These are phyloP conservation scores for Pollachius pollachius DNA, from an alignment of 2,113 vertebrate species.

Conservation along the genomic window DNA sequence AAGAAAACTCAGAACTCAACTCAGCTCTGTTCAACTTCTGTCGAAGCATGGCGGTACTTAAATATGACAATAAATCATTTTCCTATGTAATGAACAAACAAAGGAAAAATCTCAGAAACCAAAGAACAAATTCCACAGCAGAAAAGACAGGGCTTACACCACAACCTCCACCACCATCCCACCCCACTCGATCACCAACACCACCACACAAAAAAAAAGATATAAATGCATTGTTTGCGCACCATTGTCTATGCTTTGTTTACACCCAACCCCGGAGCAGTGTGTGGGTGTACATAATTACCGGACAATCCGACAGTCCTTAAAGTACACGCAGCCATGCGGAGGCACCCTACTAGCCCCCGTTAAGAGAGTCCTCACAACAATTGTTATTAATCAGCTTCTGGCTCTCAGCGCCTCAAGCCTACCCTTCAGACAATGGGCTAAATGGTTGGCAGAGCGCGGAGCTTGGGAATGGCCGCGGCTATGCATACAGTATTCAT, in stretches of 20 bases:
- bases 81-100: no score
- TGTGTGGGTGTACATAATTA: conserved; percentile 43
- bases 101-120: no score
- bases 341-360: conserved; percentile 25
- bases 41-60: no score
- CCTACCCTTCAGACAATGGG: conserved; percentile 25
- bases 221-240: neutral
- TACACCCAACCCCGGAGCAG: conserved; percentile 9
- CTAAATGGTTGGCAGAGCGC: conserved; percentile 24
- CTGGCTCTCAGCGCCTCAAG: conserved; percentile 21
- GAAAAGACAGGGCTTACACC: no score
- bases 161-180: no score
- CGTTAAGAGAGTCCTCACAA: conserved; percentile 23
- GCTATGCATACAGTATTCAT: conserved; percentile 48
- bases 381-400: conserved; percentile 48
- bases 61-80: no score
- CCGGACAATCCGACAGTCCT: conserved; percentile 42
- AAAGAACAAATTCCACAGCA: no score
- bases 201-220: no score
- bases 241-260: neutral
- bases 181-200: no score
- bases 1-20: no score
- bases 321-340: conserved; percentile 27
- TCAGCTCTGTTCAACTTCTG: no score
- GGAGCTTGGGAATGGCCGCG: conserved; percentile 38